phyloP scores from a whole-genome alignment of 2,888 invertebrate genomes.

The Drosophila mimetica region DNA sequence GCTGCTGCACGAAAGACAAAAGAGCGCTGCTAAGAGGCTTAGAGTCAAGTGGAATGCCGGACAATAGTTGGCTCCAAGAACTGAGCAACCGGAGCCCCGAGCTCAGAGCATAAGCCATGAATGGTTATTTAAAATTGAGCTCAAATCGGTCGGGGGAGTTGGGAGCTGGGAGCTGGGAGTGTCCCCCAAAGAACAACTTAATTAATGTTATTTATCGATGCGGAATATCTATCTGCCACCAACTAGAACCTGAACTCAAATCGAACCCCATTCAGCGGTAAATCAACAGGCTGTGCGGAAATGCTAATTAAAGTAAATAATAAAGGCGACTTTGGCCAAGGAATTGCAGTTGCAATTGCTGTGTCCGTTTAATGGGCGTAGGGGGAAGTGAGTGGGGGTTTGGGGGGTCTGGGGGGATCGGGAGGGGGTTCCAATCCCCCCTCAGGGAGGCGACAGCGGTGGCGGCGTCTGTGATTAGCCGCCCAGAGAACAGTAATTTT shows the following conservation, averaged over 20 bases:
- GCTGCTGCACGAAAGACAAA: slow-evolving; percentile 28
- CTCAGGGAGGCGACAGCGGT: slow-evolving; percentile 34
- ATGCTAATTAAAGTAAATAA: slow-evolving; percentile 80
- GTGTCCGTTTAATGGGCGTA: slow-evolving; percentile 13
- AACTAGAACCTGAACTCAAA: slow-evolving; percentile 13
- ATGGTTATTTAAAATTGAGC: slow-evolving; percentile 72
- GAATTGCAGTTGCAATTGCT: slow-evolving; percentile 24
- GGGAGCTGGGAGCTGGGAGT: slow-evolving; percentile 62
- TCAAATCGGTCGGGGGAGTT: slow-evolving; percentile 27
- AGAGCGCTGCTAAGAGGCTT: slow-evolving; percentile 61
- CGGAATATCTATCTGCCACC: slow-evolving; percentile 66
- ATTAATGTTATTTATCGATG: slow-evolving; percentile 79
- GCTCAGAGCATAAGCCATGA: slow-evolving; percentile 38
- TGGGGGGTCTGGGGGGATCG: background rate
- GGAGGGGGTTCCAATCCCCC: slow-evolving; percentile 1
- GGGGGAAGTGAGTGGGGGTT: background rate
- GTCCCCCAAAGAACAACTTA: slow-evolving; percentile 69
- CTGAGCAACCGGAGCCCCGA: background rate
- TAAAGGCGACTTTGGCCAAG: slow-evolving; percentile 47
- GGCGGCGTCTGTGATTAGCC: slow-evolving; percentile 71
- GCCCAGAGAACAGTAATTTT: slow-evolving; percentile 58
- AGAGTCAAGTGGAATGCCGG: slow-evolving; percentile 14
- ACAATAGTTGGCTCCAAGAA: slow-evolving; percentile 40
- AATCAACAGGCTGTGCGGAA: slow-evolving; percentile 58
- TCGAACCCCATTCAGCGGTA: slow-evolving; percentile 24